A percentile compares a stretch with the other conserved stretches of the same genome.
Conservation (phyloP, 2,113 vertebrate species). For the Cathartes aura region DNA sequence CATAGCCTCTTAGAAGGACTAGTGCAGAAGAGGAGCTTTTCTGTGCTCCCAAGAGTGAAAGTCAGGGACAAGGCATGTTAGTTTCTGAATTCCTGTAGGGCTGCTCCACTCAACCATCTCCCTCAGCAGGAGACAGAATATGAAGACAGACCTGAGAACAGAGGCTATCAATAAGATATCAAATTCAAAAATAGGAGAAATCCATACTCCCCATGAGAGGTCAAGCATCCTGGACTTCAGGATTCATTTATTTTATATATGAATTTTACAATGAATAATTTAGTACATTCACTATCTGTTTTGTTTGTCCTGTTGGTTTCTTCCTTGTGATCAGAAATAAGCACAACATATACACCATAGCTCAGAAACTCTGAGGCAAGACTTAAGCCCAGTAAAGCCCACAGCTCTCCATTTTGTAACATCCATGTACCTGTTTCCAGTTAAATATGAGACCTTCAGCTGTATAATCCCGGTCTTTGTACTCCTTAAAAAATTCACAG, state of each 20-base stretch:
- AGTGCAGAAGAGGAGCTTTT: not conserved
- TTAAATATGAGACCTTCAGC: slow-evolving; percentile 98
- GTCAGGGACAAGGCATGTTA: not conserved
- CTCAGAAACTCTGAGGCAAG: not conserved
- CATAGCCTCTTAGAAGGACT: not conserved
- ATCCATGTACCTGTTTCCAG: slow-evolving; percentile 94
- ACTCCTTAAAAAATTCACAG: slow-evolving; percentile 99
- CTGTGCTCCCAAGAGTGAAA: not conserved
- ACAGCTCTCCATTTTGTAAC: not conserved
- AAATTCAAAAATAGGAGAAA: not conserved
- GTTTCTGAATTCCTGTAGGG: not conserved
- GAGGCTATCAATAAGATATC: not conserved
- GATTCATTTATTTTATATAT: not conserved
- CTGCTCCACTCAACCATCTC: not conserved
- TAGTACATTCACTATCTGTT: not conserved
- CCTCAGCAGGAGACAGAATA: not conserved
- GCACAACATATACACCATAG: not conserved
- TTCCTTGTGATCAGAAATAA: not conserved
- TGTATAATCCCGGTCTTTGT: slow-evolving; percentile 95
- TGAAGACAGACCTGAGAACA: not conserved
- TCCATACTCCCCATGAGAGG: not conserved
- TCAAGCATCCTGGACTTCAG: not conserved
- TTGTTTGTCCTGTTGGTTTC: not conserved
- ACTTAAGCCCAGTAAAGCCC: not conserved
- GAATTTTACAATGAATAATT: not conserved